These are phyloP conservation scores for Enteromius viviparus DNA, from an alignment of 2,797 vertebrate species.

Conservation along the genomic window DNA sequence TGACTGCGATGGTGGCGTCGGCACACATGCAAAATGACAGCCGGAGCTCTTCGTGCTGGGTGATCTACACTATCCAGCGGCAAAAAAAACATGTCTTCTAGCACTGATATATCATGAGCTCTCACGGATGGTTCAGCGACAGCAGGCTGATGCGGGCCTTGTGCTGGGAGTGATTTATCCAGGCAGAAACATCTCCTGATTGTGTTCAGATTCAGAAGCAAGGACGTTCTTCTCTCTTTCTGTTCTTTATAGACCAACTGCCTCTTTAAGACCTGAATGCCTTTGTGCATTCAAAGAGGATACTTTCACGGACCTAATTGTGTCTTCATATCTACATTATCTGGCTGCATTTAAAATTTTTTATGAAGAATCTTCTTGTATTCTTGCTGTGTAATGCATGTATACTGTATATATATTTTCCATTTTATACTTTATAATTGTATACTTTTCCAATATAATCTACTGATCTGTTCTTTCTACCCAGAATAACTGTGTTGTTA, in stretches of 20 bases:
- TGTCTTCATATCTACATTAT: constrained; percentile 7
- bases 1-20: not conserved
- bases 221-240: constrained; percentile 12
- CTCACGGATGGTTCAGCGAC: constrained; percentile 30
- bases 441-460: not conserved
- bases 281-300: not conserved
- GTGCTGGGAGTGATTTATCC: constrained; percentile 49
- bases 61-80: constrained; percentile 23
- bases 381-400: constrained; percentile 4
- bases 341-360: not conserved
- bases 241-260: not conserved
- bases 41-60: constrained; percentile 29
- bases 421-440: too few species aligned
- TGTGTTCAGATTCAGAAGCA: constrained; percentile 36
- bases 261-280: not conserved
- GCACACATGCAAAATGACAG: constrained; percentile 45
- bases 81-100: constrained; percentile 34
- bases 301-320: not conserved
- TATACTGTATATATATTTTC: not conserved
- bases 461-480: not conserved
- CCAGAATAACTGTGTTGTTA: constrained; percentile 5
- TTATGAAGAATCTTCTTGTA: constrained; percentile 13
- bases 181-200: constrained; percentile 38
- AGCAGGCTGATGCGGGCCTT: constrained; percentile 24
- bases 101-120: constrained; percentile 37